phyloP scores from a whole-genome alignment of 2,888 invertebrate species.

The Beris chalybata region DNA sequence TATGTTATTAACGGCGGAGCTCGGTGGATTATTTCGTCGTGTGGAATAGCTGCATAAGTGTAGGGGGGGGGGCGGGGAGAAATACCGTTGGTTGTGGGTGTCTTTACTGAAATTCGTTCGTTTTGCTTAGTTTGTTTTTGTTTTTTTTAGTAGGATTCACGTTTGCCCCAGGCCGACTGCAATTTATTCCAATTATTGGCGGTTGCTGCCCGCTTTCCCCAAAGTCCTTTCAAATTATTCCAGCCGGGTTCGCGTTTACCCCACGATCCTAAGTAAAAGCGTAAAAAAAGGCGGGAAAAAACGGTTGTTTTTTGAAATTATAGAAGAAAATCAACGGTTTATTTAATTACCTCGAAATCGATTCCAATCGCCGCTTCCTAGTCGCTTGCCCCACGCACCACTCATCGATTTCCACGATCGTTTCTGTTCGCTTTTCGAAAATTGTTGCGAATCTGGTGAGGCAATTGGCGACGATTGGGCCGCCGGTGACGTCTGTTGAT shows the following conservation, averaged over 20 bases:
- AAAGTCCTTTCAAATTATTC: slow-evolving; percentile 78
- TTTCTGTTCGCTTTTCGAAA: slow-evolving; percentile 58
- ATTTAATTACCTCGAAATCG: slow-evolving; percentile 59
- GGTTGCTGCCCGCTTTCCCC: slow-evolving; percentile 66
- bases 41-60: no score
- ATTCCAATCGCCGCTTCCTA: slow-evolving; percentile 58
- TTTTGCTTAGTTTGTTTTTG: no score
- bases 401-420: slow-evolving; percentile 70
- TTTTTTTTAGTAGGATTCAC: slow-evolving; percentile 37
- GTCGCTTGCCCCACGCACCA: slow-evolving; percentile 76
- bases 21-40: no score
- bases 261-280: slow-evolving; percentile 63
- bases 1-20: no score
- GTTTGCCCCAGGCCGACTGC: slow-evolving; percentile 56
- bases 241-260: slow-evolving; percentile 78
- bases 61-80: no score
- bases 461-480: background rate
- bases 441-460: background rate
- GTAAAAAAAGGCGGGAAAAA: background rate
- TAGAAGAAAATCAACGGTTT: background rate
- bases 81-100: no score
- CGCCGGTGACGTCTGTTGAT: background rate
- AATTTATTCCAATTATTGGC: slow-evolving; percentile 53
- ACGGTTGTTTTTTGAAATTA: background rate
- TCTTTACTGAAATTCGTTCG: no score